Percentiles rank a stretch among this genome's conserved stretches.
These are phyloP conservation scores for Nemapogon koenigi DNA, from an alignment of 2,888 invertebrate genomes.

Conservation along the genomic window DNA sequence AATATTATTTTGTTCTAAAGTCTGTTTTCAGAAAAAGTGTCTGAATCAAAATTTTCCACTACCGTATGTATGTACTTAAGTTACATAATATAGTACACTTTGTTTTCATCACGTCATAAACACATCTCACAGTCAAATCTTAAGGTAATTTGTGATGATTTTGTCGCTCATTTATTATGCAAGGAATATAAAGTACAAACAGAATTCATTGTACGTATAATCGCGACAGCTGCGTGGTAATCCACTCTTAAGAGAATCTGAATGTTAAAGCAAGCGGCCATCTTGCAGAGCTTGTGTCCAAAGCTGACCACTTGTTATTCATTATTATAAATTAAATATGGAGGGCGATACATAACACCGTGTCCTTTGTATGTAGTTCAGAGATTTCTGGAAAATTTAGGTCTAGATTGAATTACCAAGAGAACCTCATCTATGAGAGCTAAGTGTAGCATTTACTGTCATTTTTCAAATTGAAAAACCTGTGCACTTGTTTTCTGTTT, in stretches of 20 bases:
- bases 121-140: constrained; percentile 60
- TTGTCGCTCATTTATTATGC: constrained; percentile 60
- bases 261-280: constrained; percentile 36
- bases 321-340: constrained; percentile 31
- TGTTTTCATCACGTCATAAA: constrained; percentile 31
- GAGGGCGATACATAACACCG: constrained; percentile 22
- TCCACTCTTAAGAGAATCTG: constrained; percentile 34
- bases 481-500: no score
- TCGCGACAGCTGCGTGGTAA: constrained; percentile 29
- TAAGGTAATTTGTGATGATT: constrained; percentile 61
- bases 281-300: constrained; percentile 18
- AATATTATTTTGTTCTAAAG: no score
- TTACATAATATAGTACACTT: constrained; percentile 5
- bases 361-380: constrained; percentile 35
- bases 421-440: no score
- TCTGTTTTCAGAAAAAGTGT: no score
- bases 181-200: constrained; percentile 58
- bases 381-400: constrained; percentile 45
- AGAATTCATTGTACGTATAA: constrained; percentile 28
- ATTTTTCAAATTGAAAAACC: no score
- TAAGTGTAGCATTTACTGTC: no score
- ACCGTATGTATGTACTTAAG: no score
- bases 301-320: constrained; percentile 25
- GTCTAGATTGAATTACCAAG: no score
- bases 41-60: constrained; percentile 8